phyloP scores from a whole-genome alignment of 2,113 vertebrate species.

The Limnothrissa miodon region DNA sequence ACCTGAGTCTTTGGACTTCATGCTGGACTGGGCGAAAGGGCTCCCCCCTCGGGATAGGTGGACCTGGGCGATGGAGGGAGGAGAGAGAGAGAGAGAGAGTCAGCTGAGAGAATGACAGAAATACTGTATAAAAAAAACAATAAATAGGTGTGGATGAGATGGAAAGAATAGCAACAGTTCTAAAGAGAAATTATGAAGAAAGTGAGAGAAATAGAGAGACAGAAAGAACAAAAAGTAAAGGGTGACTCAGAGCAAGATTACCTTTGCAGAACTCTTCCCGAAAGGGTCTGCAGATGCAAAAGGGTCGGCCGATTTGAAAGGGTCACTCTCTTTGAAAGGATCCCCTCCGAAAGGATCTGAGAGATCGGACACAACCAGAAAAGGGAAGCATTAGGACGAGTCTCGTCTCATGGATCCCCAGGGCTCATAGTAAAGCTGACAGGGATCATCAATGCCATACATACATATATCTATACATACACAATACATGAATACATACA shows the following conservation, averaged over 20 bases:
- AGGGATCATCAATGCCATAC: no score
- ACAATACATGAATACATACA: no score
- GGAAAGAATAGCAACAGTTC: neutral
- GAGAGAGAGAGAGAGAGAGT: constrained; percentile 39
- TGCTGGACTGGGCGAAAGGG: constrained; percentile 73
- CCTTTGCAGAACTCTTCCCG: constrained; percentile 78
- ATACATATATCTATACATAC: no score
- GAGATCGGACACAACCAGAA: neutral
- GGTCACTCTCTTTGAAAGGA: constrained; percentile 90
- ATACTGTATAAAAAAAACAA: neutral
- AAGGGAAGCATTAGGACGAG: neutral
- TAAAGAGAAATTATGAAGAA: neutral
- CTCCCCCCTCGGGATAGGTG: constrained; percentile 80
- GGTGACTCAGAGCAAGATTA: no score
- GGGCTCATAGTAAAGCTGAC: no score
- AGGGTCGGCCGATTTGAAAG: constrained; percentile 77
- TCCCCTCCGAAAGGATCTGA: constrained; percentile 93
- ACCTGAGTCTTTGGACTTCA: constrained; percentile 86
- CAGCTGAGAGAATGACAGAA: neutral
- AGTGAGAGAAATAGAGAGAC: neutral
- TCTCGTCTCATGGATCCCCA: neutral
- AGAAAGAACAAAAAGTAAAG: no score
- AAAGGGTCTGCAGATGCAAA: constrained; percentile 85
- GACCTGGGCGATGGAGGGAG: constrained; percentile 66
- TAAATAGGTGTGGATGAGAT: constrained; percentile 3